These are phyloP conservation scores for Caenorhabditis uteleia DNA, from an alignment of 2,888 invertebrate genomes.

Conservation along the genomic window DNA sequence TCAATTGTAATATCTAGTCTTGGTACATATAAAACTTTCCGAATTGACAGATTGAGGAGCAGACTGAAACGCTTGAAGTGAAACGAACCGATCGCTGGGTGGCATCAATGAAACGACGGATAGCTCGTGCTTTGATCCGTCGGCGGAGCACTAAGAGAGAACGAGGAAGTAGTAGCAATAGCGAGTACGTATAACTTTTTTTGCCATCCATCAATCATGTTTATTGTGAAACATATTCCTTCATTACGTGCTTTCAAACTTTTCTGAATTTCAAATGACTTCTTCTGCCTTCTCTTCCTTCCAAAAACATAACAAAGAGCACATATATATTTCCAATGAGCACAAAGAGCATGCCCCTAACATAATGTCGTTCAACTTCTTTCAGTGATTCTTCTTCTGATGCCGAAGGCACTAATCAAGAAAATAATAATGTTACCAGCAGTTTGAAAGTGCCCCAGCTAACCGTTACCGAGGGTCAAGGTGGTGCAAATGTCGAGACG, in stretches of 20 bases:
- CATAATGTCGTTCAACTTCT: conserved; percentile 12
- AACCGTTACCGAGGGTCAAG: conserved; percentile 23
- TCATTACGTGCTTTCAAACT: too few species aligned
- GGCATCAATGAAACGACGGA: conserved; percentile 46
- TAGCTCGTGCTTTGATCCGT: conserved; percentile 39
- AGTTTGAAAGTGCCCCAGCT: conserved; percentile 34
- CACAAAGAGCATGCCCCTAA: conserved; percentile 29
- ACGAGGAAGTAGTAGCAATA: conserved; percentile 35
- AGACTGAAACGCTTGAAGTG: conserved; percentile 18
- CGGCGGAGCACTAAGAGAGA: conserved; percentile 28
- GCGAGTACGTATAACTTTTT: conserved; percentile 29
- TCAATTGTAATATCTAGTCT: conserved; percentile 3
- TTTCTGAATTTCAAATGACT: too few species aligned
- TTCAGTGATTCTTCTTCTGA: conserved; percentile 47
- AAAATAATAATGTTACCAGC: conserved; percentile 16
- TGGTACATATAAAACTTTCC: neutral
- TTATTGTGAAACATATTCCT: too few species aligned
- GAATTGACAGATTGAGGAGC: conserved; percentile 21
- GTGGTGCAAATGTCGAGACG: too few species aligned
- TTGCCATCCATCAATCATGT: too few species aligned
- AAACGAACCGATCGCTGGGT: conserved; percentile 48
- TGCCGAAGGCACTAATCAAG: conserved; percentile 31
- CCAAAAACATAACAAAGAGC: neutral
- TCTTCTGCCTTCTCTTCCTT: conserved; percentile 6
- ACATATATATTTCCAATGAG: too few species aligned